phyloP scores from a whole-genome alignment of 2,113 vertebrate genomes.

The Sylvia atricapilla region DNA sequence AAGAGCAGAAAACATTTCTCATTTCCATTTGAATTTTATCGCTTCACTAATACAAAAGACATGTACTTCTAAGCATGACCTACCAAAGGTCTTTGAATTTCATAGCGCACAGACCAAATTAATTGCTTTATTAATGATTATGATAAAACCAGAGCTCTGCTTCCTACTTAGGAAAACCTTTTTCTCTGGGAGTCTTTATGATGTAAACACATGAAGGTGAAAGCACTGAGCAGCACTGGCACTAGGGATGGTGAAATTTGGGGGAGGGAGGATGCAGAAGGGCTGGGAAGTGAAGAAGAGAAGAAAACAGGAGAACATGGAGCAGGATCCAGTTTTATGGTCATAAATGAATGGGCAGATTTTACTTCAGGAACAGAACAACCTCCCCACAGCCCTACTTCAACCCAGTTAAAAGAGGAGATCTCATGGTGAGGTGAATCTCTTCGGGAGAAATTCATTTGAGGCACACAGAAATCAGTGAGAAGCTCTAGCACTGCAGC shows the following conservation, averaged over 20 bases:
- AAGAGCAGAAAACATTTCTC: constrained; percentile 5
- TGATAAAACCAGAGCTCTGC: constrained; percentile 26
- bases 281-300: background rate
- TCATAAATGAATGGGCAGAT: background rate
- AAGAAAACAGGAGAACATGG: background rate
- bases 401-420: background rate
- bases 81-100: constrained; percentile 26
- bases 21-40: constrained; percentile 42
- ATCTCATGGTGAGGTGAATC: background rate
- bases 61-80: constrained; percentile 37
- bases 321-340: background rate
- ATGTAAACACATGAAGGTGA: background rate
- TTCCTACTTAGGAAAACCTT: background rate
- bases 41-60: constrained; percentile 26
- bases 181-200: background rate
- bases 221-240: background rate
- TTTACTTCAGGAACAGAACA: background rate
- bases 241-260: accelerated
- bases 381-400: background rate
- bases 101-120: background rate
- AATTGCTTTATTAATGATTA: constrained; percentile 55
- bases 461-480: background rate
- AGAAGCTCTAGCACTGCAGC: background rate
- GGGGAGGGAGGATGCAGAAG: background rate
- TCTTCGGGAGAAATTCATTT: background rate